Evolutionary conservation across 2,113 vertebrate genomes (phyloP), one percentile per base, ranked within the genome.

Genomic region (Eulacestoma nigropectus): DNA sequence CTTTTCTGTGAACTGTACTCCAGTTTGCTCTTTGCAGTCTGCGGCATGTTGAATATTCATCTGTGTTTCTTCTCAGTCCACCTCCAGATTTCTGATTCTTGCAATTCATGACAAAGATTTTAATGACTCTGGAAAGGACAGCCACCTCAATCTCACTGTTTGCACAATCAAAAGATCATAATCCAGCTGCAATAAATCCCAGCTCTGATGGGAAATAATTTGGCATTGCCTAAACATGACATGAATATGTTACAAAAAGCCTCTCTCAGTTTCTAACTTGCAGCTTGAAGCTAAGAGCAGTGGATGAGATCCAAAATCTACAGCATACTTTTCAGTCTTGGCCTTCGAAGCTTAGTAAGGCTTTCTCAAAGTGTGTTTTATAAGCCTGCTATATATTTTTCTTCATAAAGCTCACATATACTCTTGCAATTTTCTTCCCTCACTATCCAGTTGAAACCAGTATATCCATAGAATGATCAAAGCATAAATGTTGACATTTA

Each of bases 401-500:
- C 32, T 85, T 76, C 56, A 37, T 72, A 89, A 85, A 95, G 59
- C 21, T 42, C 35, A 73, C 3, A 3, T 56, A 77, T 53, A 93
- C 83, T 79, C 91, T 97, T 67, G 33, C 65, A 29, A 59, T 77
- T n/a, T 94, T 93, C 94, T 87, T 53, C 22, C 78, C 52, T 63
- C 49, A 26, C 82, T 87, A 89, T 95, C 92, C 91, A 91, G 84
- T 55, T 95, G 81, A 97, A 97, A 95, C 65, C 50, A 95, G 60
- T 85, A 88, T 84, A 81, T 96, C 95, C 86, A 86, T 25, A 80
- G 74, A 72, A 97, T 11, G 79, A 97, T 98, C 96, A 97, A 97
- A 98, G 96, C 73, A 55, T 63, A 97, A 90, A 89, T 49, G 67
- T 93, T 97, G 92, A 97, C 95, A 89, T 97, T 96, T 84, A 78